Conservation (phyloP, 2,888 invertebrate genomes). For the Aethes cnicana region DNA sequence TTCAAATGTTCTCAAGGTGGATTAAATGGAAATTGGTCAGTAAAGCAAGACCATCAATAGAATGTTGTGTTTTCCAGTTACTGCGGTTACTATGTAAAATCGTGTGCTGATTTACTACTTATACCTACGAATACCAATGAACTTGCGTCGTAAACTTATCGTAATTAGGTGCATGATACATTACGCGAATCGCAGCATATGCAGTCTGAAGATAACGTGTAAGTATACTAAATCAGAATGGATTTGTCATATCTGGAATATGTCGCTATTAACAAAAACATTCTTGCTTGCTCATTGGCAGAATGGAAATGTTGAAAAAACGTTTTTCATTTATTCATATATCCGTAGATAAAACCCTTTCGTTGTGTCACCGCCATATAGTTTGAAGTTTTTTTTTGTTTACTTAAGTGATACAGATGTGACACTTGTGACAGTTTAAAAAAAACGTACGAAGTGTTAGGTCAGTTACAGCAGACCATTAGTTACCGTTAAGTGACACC, state of each 20-base stretch:
- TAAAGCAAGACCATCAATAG: too few relatives aligned
- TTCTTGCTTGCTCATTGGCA: conserved; percentile 30
- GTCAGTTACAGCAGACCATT: conserved; percentile 26
- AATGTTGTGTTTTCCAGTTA: too few relatives aligned
- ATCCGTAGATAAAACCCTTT: conserved; percentile 3
- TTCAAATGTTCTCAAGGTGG: conserved; percentile 11
- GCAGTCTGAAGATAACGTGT: conserved; percentile 4
- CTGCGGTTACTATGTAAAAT: too few relatives aligned
- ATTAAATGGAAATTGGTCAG: conserved; percentile 15
- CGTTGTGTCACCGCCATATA: conserved; percentile 1
- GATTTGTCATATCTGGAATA: conserved; percentile 36
- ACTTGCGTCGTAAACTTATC: too few relatives aligned
- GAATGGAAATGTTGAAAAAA: conserved; percentile 25
- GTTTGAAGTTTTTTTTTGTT: conserved; percentile 4
- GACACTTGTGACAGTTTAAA: conserved; percentile 10
- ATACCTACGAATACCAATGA: too few relatives aligned
- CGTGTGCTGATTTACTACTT: too few relatives aligned
- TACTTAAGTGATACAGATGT: background rate
- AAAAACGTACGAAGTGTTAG: conserved; percentile 3
- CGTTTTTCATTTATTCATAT: conserved; percentile 11
- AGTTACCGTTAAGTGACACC: conserved; percentile 29
- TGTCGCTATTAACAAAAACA: conserved; percentile 34
- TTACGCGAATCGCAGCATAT: too few relatives aligned
- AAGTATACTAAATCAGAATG: conserved; percentile 28
- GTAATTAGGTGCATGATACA: too few relatives aligned